phyloP scores from a whole-genome alignment of 2,888 invertebrate genomes.

The Nomada ferruginata region DNA sequence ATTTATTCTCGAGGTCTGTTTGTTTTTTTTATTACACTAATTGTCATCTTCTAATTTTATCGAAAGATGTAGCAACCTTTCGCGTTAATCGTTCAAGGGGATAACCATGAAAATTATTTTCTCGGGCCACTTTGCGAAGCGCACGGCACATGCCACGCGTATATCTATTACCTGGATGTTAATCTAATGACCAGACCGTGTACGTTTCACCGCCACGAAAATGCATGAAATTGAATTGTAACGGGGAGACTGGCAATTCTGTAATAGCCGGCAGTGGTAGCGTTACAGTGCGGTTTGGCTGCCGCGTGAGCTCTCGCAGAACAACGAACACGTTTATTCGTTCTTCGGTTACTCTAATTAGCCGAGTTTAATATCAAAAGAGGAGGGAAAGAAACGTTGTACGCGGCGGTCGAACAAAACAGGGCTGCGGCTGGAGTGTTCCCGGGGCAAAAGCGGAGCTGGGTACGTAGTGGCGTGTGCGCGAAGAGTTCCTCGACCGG shows the following conservation, averaged over 20 bases:
- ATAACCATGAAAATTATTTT: neutral
- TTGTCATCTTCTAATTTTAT: too few relatives aligned
- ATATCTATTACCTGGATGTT: neutral
- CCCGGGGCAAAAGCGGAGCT: neutral
- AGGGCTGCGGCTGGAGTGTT: neutral
- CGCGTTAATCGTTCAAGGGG: too few relatives aligned
- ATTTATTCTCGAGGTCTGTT: too few relatives aligned
- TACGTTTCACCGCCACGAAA: conserved; percentile 4
- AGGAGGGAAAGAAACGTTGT: neutral
- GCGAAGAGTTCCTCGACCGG: conserved; percentile 27
- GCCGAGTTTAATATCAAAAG: conserved; percentile 37
- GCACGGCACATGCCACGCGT: neutral
- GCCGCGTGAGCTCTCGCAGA: conserved; percentile 37
- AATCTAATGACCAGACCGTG: too few relatives aligned
- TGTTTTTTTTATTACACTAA: too few relatives aligned
- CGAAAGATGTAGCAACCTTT: too few relatives aligned
- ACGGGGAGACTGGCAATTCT: conserved; percentile 33
- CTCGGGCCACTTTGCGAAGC: neutral
- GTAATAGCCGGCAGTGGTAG: conserved; percentile 25
- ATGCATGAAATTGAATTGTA: conserved; percentile 18
- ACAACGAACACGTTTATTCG: conserved; percentile 37
- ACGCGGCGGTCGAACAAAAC: conserved; percentile 22
- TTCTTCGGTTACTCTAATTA: conserved; percentile 63
- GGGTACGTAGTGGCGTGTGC: neutral
- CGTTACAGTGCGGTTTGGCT: conserved; percentile 16